phyloP scores from a whole-genome alignment of 2,888 invertebrate species.

The Noctuana brunneofusca region DNA sequence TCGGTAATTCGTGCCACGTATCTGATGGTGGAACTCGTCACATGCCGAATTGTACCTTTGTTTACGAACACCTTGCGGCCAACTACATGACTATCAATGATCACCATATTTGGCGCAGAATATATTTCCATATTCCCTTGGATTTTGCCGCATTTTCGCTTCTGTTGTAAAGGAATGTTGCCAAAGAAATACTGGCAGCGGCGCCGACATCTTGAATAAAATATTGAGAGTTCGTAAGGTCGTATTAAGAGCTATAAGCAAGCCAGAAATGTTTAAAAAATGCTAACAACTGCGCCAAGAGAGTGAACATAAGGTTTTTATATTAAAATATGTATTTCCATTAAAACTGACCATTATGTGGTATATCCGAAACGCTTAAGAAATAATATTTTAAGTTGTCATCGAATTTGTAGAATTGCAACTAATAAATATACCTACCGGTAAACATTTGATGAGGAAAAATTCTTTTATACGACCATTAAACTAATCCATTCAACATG shows the following conservation, averaged over 20 bases:
- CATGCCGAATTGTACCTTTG: slow-evolving; percentile 19
- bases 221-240: slow-evolving; percentile 35
- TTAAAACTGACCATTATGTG: neutral
- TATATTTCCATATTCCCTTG: slow-evolving; percentile 31
- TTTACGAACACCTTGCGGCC: slow-evolving; percentile 27
- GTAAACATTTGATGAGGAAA: neutral
- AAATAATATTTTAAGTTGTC: neutral
- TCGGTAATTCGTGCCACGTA: slow-evolving; percentile 25
- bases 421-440: neutral
- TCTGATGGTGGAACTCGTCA: slow-evolving; percentile 27
- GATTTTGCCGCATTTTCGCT: slow-evolving; percentile 33
- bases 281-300: slow-evolving; percentile 18
- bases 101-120: slow-evolving; percentile 33
- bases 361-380: neutral
- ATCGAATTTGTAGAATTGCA: neutral
- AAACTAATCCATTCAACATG: slow-evolving; percentile 6
- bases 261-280: slow-evolving; percentile 29
- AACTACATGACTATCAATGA: slow-evolving; percentile 23
- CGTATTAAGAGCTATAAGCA: slow-evolving; percentile 31
- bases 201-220: slow-evolving; percentile 34
- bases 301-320: neutral
- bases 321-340: neutral
- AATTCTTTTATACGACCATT: slow-evolving; percentile 19
- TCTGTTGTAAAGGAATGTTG: slow-evolving; percentile 31
- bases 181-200: slow-evolving; percentile 34